These are phyloP conservation scores for Stichodactyla helianthus DNA, from an alignment of 64 coral and sea anemone species.

Conservation along the genomic window DNA sequence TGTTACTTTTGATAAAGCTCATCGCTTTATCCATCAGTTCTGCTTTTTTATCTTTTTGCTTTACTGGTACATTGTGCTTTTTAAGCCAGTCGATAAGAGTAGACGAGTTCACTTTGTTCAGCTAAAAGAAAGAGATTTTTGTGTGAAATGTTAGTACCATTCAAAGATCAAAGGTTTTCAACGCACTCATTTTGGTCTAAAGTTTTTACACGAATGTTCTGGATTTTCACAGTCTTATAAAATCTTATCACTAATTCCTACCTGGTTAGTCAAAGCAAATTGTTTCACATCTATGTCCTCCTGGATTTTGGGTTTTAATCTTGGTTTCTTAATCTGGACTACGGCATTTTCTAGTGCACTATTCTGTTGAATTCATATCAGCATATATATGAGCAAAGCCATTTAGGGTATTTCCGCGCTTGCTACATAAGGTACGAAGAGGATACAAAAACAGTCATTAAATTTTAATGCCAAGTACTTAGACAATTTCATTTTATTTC, in stretches of 20 bases:
- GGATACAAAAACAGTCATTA: too few relatives aligned
- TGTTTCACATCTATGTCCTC: constrained; percentile 55
- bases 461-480: too few relatives aligned
- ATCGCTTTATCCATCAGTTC: constrained; percentile 64
- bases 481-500: too few relatives aligned
- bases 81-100: constrained; percentile 73
- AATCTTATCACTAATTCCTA: neutral
- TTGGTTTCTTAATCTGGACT: constrained; percentile 7
- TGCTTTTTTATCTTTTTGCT: constrained; percentile 82
- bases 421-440: too few relatives aligned
- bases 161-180: neutral
- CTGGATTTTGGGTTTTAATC: constrained; percentile 61
- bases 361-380: neutral
- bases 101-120: constrained; percentile 55
- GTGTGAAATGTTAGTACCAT: neutral
- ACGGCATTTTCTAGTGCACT: neutral
- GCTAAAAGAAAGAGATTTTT: constrained; percentile 24
- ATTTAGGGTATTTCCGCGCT: too few relatives aligned
- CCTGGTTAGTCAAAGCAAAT: constrained; percentile 60
- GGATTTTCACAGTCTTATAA: too few relatives aligned
- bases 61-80: constrained; percentile 52
- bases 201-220: neutral
- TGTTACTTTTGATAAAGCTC: constrained; percentile 24
- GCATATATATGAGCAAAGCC: neutral
- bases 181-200: neutral